A percentile compares a stretch with the other conserved stretches of the same genome.
phyloP scores from a whole-genome alignment of 2,113 vertebrate species.

The Crotophaga sulcirostris region DNA sequence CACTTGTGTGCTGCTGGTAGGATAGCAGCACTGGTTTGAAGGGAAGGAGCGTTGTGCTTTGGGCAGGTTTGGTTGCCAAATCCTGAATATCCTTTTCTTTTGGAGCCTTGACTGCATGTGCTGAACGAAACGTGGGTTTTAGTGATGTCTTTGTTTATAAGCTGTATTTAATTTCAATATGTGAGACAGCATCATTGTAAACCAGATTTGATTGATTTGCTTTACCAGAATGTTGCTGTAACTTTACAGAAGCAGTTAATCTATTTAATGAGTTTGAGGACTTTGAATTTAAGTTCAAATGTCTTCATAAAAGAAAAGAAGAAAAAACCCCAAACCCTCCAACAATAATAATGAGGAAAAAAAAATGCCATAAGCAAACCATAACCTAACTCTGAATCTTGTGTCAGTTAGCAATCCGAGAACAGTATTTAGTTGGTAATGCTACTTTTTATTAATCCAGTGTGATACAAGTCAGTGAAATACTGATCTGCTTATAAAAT shows the following conservation, averaged over 20 bases:
- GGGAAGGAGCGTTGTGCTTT: neutral
- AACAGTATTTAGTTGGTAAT: neutral
- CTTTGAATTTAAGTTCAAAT: neutral
- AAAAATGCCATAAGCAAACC: neutral
- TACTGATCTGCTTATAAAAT: neutral
- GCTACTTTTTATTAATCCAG: neutral
- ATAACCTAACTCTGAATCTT: neutral
- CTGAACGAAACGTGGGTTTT: neutral
- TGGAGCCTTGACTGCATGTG: neutral
- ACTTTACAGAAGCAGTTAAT: neutral
- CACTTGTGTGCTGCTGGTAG: neutral
- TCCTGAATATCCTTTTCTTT: neutral
- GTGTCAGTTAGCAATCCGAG: neutral
- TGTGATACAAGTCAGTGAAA: neutral
- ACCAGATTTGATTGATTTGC: neutral
- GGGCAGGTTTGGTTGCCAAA: neutral
- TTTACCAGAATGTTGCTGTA: neutral
- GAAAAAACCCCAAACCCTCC: no score
- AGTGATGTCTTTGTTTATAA: neutral
- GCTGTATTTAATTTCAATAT: neutral
- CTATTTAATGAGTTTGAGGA: neutral
- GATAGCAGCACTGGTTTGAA: neutral
- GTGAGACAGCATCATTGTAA: neutral
- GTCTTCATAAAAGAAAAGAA: neutral
- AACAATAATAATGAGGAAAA: no score